These are phyloP conservation scores for Orthosia incerta DNA, from an alignment of 2,888 invertebrate genomes.

Conservation along the genomic window DNA sequence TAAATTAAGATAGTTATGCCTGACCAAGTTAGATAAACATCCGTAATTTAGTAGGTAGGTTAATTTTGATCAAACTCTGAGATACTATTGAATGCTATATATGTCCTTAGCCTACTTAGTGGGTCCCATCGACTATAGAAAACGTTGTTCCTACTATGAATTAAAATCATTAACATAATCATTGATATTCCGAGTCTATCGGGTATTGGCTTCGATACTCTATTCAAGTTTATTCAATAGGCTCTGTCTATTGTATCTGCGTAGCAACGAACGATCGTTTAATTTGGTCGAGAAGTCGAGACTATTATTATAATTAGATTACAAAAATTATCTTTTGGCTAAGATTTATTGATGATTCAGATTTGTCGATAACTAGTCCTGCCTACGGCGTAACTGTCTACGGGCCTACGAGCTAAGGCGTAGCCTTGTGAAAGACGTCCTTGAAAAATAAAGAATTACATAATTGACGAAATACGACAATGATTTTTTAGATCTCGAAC, in stretches of 20 bases:
- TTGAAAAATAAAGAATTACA: neutral
- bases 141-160: slow-evolving; percentile 48
- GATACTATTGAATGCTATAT: slow-evolving; percentile 59
- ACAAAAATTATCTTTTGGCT: neutral
- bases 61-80: slow-evolving; percentile 58
- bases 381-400: slow-evolving; percentile 29
- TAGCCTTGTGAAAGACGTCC: slow-evolving; percentile 3
- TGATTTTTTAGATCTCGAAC: neutral
- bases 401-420: slow-evolving; percentile 16
- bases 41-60: slow-evolving; percentile 55
- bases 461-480: neutral
- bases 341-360: slow-evolving; percentile 20
- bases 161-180: slow-evolving; percentile 54
- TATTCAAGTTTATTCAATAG: slow-evolving; percentile 44
- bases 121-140: slow-evolving; percentile 42
- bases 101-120: slow-evolving; percentile 62
- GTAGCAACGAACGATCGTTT: slow-evolving; percentile 25
- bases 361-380: neutral
- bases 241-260: slow-evolving; percentile 28
- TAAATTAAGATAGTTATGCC: slow-evolving; percentile 50
- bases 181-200: slow-evolving; percentile 54
- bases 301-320: slow-evolving; percentile 18
- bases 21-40: slow-evolving; percentile 62
- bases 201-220: slow-evolving; percentile 39
- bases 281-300: slow-evolving; percentile 37